phyloP scores from a whole-genome alignment of 2,888 invertebrate genomes.

The Esperia sulphurella region DNA sequence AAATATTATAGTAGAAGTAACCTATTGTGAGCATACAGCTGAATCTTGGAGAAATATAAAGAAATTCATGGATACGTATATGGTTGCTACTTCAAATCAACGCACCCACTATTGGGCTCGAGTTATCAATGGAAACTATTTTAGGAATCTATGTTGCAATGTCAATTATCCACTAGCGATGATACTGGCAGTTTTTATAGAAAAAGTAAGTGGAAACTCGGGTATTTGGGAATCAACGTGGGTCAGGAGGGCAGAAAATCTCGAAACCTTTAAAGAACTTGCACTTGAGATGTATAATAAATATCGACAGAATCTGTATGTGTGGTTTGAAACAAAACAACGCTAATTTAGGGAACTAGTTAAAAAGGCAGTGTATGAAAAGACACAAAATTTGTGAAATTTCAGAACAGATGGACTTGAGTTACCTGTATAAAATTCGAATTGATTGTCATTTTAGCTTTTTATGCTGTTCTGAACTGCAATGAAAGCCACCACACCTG shows the following conservation, averaged over 20 bases:
- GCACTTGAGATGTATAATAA: slow-evolving; percentile 4
- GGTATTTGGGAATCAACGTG: slow-evolving; percentile 20
- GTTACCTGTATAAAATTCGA: no score
- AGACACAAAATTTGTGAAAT: no score
- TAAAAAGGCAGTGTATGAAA: no score
- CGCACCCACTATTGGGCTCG: slow-evolving; percentile 21
- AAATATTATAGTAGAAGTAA: slow-evolving; percentile 1
- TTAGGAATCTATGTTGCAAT: slow-evolving; percentile 16
- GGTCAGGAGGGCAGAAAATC: slow-evolving; percentile 8
- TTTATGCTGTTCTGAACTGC: no score
- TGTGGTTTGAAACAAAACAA: no score
- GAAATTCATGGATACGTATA: slow-evolving; percentile 13
- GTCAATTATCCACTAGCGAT: slow-evolving; percentile 17
- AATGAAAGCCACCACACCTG: no score
- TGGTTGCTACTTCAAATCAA: not conserved
- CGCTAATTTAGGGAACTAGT: no score
- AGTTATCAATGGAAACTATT: slow-evolving; percentile 16
- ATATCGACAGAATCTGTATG: no score
- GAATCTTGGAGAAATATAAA: slow-evolving; percentile 13
- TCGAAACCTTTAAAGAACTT: slow-evolving; percentile 1
- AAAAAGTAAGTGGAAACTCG: slow-evolving; percentile 5
- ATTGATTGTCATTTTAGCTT: no score
- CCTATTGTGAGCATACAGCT: slow-evolving; percentile 14
- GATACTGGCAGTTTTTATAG: slow-evolving; percentile 17
- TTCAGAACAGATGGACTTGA: no score